Percentiles rank a stretch among this genome's conserved stretches.
Evolutionary conservation across 2,797 vertebrate genomes (phyloP).

Genomic region (Molothrus aeneus): DNA sequence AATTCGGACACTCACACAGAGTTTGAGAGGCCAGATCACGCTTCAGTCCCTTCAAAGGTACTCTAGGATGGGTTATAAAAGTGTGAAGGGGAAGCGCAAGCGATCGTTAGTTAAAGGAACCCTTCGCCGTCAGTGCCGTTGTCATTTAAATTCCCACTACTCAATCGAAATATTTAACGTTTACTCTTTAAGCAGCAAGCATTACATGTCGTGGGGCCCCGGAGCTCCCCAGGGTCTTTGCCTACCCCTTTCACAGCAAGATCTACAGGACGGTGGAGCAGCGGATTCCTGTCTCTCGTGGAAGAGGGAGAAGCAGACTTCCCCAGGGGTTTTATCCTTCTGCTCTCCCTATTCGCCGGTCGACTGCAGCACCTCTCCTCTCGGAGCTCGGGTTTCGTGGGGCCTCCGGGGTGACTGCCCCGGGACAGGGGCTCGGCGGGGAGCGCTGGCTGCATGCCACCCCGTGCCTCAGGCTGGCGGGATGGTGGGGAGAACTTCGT

Average conservation of each 20-base stretch:
- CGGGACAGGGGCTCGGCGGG: fast-evolving
- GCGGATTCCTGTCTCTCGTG: neutral
- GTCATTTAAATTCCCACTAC: conserved; percentile 11
- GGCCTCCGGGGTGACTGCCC: no score
- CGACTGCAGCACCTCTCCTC: neutral
- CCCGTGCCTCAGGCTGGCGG: neutral
- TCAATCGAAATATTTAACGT: conserved; percentile 8
- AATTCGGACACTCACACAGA: neutral
- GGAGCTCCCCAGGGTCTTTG: neutral
- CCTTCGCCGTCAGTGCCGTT: neutral
- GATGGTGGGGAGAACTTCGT: neutral
- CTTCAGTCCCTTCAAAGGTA: neutral
- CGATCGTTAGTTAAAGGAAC: neutral
- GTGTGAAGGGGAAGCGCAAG: neutral
- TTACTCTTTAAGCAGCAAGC: neutral
- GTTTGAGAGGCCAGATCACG: neutral
- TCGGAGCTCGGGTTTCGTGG: neutral
- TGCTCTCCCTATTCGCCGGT: neutral
- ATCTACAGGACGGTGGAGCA: neutral
- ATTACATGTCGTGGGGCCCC: neutral
- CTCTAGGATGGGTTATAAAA: neutral
- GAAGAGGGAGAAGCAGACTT: neutral
- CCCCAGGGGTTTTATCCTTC: neutral
- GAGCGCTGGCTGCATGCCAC: neutral
- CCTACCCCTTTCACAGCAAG: neutral